These are phyloP conservation scores for Argya squamiceps DNA, from an alignment of 2,797 vertebrate species.

Conservation along the genomic window DNA sequence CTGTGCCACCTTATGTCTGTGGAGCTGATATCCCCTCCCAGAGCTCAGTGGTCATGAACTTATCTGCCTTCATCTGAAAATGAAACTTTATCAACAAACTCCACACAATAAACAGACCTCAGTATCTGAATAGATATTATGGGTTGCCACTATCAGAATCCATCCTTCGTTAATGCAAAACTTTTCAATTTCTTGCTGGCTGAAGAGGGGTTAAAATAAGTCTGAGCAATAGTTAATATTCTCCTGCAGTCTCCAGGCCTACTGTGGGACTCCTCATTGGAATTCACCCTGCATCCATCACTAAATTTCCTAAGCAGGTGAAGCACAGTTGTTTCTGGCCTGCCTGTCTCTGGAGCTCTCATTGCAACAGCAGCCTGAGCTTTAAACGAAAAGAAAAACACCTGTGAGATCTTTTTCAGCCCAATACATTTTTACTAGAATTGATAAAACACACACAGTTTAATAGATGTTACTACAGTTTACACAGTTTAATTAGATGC, in stretches of 20 bases:
- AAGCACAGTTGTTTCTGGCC: background rate
- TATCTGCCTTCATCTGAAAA: background rate
- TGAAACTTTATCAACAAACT: background rate
- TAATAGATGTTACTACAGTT: slow-evolving; percentile 36
- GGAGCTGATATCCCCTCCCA: background rate
- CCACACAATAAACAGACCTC: background rate
- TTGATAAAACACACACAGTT: slow-evolving; percentile 19
- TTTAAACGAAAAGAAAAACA: slow-evolving; percentile 43
- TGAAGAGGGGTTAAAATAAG: background rate
- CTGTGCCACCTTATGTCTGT: background rate
- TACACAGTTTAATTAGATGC: no score
- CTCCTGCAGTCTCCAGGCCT: background rate
- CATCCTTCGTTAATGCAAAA: background rate
- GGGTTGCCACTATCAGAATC: background rate
- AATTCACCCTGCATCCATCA: background rate
- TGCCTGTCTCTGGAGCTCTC: background rate
- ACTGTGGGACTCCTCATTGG: background rate
- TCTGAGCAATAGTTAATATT: background rate
- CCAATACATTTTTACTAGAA: slow-evolving; percentile 23
- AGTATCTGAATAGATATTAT: background rate
- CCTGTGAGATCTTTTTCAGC: slow-evolving; percentile 8
- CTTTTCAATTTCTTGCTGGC: background rate
- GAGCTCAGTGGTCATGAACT: background rate
- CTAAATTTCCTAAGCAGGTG: slow-evolving; percentile 45
- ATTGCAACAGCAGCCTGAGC: background rate